Base-by-base conservation (phyloP, 2,113 vertebrate genomes). In the Chunga burmeisteri region DNA sequence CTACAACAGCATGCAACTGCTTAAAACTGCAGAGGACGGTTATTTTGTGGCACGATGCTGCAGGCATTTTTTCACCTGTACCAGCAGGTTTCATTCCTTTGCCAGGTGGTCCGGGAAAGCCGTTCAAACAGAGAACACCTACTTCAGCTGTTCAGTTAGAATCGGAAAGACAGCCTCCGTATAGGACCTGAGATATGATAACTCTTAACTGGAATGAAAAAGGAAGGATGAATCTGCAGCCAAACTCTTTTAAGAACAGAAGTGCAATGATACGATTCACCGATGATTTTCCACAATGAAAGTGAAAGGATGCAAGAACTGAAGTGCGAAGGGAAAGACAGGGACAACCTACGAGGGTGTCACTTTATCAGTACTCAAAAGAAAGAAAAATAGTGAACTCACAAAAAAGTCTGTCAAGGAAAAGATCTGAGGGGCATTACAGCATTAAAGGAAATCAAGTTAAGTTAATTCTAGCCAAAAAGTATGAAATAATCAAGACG, bases 11-110 rank as follows among this genome's bases (percentile, higher is more conserved):
- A 72, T 32, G 38, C 68, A 79, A 77, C n/a, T 47, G 56, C 80
- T 53, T 86, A 36, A 63, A 75, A 59, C 44, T 87, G 86, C 90
- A 72, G 70, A 40, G 32, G 71, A 66, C 44, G 66, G 68, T 73
- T 81, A 16, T 53, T 80, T 34, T 18, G 58, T 72, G 85, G 55
- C 74, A 72, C 77, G 86, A 72, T 65, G 67, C 84, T 82, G 61
- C 81, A 87, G 73, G 81, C 58, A 86, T 93, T 97, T 91, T 83
- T 91, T 82, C 83, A 81, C 88, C 80, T 95, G 82, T 86, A 91
- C 82, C 9, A 6, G 83, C 88, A 96, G 86, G 88, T 88, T 89
- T 95, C 83, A 74, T 94, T 83, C 83, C 74, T 94, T 81, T 49
- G 61, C 83, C 91, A 81, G 81, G 61, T 89, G 73, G 81, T 75